A percentile compares a stretch with the other conserved stretches of the same genome.
Evolutionary conservation across 2,888 invertebrate genomes (phyloP).

Genomic region (Apamea crenata): DNA sequence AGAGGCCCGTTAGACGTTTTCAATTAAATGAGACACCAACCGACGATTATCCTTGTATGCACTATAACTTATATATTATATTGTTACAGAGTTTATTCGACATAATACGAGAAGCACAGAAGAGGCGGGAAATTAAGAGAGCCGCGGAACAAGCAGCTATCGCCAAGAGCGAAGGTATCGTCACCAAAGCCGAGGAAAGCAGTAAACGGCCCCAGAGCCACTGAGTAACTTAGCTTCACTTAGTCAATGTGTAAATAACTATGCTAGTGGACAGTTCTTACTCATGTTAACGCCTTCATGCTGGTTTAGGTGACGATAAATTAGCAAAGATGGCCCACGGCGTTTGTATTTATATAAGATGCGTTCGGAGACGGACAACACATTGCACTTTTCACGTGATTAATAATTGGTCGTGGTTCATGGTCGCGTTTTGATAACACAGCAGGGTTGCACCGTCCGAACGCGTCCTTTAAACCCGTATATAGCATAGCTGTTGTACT

Average conservation of each 20-base stretch:
- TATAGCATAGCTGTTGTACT: slow-evolving; percentile 67
- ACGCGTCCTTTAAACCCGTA: slow-evolving; percentile 35
- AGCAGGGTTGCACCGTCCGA: slow-evolving; percentile 28
- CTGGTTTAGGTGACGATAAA: slow-evolving; percentile 75
- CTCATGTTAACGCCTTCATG: slow-evolving; percentile 67
- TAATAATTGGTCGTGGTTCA: slow-evolving; percentile 13
- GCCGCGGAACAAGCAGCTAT: slow-evolving; percentile 74
- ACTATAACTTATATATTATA: background rate
- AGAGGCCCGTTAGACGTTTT: no score
- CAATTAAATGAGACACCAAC: no score
- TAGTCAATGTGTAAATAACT: slow-evolving; percentile 68
- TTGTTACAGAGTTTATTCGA: slow-evolving; percentile 85
- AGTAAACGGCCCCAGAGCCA: slow-evolving; percentile 84
- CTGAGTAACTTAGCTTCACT: slow-evolving; percentile 69
- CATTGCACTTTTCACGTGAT: slow-evolving; percentile 12
- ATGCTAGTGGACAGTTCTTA: slow-evolving; percentile 50
- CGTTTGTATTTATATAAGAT: slow-evolving; percentile 62
- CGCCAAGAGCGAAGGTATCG: slow-evolving; percentile 80
- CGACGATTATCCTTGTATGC: no score
- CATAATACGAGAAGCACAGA: slow-evolving; percentile 86
- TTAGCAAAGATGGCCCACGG: slow-evolving; percentile 73
- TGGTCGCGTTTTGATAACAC: slow-evolving; percentile 20
- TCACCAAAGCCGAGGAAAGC: slow-evolving; percentile 73
- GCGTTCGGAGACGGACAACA: slow-evolving; percentile 47
- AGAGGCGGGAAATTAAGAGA: slow-evolving; percentile 83